Evolutionary conservation across 2,113 vertebrate genomes (phyloP).

Genomic region (Lophochroa leadbeateri): DNA sequence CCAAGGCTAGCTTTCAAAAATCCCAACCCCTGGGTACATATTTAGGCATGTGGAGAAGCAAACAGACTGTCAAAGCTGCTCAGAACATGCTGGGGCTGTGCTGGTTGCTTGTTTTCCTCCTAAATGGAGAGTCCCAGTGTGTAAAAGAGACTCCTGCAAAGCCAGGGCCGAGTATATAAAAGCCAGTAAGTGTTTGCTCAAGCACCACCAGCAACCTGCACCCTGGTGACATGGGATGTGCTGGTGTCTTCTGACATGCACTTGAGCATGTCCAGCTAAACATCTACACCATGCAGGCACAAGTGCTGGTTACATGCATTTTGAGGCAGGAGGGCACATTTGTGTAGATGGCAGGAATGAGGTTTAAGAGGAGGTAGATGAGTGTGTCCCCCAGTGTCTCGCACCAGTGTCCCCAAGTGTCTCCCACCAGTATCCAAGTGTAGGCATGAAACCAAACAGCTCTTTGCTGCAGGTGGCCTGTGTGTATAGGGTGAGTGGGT

Average conservation of each 20-base stretch:
- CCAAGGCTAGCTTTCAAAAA: background rate
- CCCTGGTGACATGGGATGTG: background rate
- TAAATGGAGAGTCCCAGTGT: background rate
- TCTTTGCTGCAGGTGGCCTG: background rate
- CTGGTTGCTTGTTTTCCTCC: background rate
- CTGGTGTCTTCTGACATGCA: fast-evolving
- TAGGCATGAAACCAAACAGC: background rate
- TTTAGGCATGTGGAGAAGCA: conserved; percentile 6
- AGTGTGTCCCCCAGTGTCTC: background rate
- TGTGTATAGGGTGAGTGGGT: fast-evolving
- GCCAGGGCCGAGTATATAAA: background rate
- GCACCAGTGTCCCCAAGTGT: background rate
- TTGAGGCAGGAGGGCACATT: background rate
- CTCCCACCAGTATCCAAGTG: background rate
- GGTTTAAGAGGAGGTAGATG: background rate
- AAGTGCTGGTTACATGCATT: background rate
- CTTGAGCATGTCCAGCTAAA: background rate
- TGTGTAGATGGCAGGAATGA: background rate
- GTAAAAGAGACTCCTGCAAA: background rate
- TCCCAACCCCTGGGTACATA: background rate
- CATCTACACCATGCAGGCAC: background rate
- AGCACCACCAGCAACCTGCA: background rate
- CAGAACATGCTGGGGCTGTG: background rate
- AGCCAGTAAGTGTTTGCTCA: background rate
- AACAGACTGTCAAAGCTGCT: background rate